Conservation (phyloP, 1,140 invertebrate genomes). For the Zaprionus africanus region DNA sequence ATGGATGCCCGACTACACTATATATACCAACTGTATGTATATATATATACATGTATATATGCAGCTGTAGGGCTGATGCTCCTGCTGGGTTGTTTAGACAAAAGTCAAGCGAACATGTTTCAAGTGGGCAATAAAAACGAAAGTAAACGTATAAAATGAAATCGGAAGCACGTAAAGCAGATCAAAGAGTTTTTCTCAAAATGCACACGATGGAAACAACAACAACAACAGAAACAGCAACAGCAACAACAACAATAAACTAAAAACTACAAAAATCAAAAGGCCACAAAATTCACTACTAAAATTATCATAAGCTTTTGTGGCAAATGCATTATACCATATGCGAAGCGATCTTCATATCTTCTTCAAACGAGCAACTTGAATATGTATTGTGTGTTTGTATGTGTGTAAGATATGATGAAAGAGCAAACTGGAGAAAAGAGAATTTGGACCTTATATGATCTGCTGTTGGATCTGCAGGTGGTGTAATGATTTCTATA, state of each 20-base stretch:
- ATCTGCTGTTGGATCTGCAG: background rate
- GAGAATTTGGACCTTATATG: too few relatives aligned
- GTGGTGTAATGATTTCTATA: background rate
- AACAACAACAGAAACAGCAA: conserved; percentile 17
- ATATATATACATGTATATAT: background rate
- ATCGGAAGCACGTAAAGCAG: conserved; percentile 72
- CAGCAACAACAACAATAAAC: conserved; percentile 25
- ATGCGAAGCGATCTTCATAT: conserved; percentile 16
- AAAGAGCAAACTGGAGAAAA: background rate
- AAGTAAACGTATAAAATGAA: conserved; percentile 55
- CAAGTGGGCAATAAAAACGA: conserved; percentile 75
- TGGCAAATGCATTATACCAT: conserved; percentile 35
- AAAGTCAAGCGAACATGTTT: conserved; percentile 54
- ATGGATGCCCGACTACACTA: conserved; percentile 48
- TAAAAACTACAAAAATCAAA: conserved; percentile 27
- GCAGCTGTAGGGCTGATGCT: conserved; percentile 6
- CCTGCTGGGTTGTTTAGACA: conserved; percentile 49
- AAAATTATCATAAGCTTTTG: conserved; percentile 39
- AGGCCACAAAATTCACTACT: conserved; percentile 17
- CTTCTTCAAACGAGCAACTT: conserved; percentile 6
- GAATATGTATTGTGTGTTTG: background rate
- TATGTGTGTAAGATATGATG: background rate
- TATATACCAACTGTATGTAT: background rate
- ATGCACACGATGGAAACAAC: conserved; percentile 33
- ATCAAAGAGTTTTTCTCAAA: conserved; percentile 59